These are phyloP conservation scores for Eucidaris tribuloides DNA, from an alignment of 35 echinoderm and acorn worm species.

Conservation along the genomic window DNA sequence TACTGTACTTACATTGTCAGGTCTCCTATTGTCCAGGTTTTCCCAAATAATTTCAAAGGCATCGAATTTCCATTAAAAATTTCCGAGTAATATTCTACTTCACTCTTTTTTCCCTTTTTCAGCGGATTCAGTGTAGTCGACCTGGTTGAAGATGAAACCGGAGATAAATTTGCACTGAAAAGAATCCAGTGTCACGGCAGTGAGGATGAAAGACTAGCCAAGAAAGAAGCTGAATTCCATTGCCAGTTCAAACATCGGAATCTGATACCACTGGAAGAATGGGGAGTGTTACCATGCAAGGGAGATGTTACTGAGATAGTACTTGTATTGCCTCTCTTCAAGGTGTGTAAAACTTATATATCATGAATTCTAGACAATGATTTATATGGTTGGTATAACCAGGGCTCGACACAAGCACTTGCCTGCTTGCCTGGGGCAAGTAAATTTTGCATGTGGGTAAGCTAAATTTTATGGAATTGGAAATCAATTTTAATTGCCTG, in stretches of 20 bases:
- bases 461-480: too few species aligned
- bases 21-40: neutral
- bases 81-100: neutral
- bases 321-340: conserved; percentile 79
- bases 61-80: neutral
- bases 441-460: too few species aligned
- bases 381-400: too few species aligned
- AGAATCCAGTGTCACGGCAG: conserved; percentile 78
- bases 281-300: conserved; percentile 30
- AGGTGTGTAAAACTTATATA: conserved; percentile 58
- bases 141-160: conserved; percentile 72
- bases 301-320: conserved; percentile 62
- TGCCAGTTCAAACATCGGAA: conserved; percentile 65
- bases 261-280: conserved; percentile 74
- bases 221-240: conserved; percentile 86
- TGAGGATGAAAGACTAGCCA: conserved; percentile 53
- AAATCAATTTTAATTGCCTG: too few species aligned
- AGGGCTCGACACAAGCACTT: too few species aligned
- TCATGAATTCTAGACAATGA: too few species aligned
- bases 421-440: too few species aligned
- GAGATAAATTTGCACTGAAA: conserved; percentile 86
- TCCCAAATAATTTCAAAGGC: neutral
- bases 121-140: conserved; percentile 94
- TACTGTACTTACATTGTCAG: neutral
- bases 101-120: conserved; percentile 10